Evolutionary conservation across 2,113 vertebrate genomes (phyloP).

Genomic region (Leucoraja erinaceus): DNA sequence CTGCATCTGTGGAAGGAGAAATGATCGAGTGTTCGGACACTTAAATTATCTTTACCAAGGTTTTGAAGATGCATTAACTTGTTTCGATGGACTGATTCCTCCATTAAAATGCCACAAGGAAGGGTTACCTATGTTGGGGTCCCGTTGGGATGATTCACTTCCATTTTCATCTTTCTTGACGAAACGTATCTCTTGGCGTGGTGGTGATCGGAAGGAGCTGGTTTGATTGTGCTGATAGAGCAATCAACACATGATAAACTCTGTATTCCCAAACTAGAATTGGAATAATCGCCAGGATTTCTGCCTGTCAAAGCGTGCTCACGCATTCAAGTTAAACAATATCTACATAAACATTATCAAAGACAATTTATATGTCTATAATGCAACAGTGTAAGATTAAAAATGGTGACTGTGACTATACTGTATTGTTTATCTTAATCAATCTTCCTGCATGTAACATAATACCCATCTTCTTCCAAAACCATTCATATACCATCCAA

Average conservation of each 20-base stretch:
- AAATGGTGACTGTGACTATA: not conserved
- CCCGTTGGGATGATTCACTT: no score
- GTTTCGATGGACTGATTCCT: not conserved
- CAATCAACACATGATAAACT: not conserved
- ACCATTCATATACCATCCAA: not conserved
- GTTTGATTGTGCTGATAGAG: not conserved
- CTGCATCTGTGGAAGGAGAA: no score
- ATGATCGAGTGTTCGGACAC: not conserved
- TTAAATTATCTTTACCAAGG: not conserved
- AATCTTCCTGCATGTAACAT: not conserved
- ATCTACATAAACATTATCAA: not conserved
- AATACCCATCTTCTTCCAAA: not conserved
- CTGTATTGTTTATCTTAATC: not conserved
- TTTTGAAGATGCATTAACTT: not conserved
- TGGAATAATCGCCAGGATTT: not conserved
- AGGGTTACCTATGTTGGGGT: not conserved
- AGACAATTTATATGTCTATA: not conserved
- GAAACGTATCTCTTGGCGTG: no score
- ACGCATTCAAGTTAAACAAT: not conserved
- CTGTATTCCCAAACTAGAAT: not conserved
- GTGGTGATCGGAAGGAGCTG: not conserved
- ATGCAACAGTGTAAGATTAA: not conserved
- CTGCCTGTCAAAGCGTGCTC: no score
- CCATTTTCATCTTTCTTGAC: no score
- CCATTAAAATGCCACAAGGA: not conserved